Evolutionary conservation across 2,888 invertebrate species (phyloP), one percentile per base, ranked within the genome.

Genomic region (Lycocerus yunnanus): DNA sequence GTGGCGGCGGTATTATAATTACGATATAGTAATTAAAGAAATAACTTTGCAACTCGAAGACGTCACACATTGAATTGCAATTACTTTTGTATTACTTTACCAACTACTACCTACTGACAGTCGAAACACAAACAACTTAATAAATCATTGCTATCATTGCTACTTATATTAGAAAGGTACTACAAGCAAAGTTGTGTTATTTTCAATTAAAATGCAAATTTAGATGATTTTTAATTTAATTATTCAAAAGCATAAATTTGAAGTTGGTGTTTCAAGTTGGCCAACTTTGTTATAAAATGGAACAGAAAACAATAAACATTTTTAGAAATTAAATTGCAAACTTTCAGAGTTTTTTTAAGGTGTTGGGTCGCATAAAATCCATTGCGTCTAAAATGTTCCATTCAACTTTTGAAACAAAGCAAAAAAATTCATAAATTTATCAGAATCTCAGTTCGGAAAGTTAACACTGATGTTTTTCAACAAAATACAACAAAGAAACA

Each of bases 1-100:
- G 70, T 58, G 69, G 66, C 66, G 66, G 66, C 43, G n/a, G n/a
- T n/a, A n/a, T 69, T 63, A 60, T 67, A 73, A 73, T 73, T 73
- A 70, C 67, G 66, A 21, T 61, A 66, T 70, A 73, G n/a, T n/a
- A 73, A 73, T 73, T 70, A 73, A 73, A 73, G 66, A 73, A 73
- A 73, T 69, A 73, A 69, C 69, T 73, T 72, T 15, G 59, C 66
- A 27, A 73, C 59, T 69, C 73, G 66, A 59, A 73, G 16, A 13
- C 59, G 58, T 21, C 60, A 43, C 43, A 60, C 72, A 27, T 60
- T 21, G 68, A 68, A 68, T 72, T 72, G 43, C 68, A 68, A 68
- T 72, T 72, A 43, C 68, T 27, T 66, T 27, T 66, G 16, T 15
- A 27, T 27, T 27, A 27, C 3, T 27, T 27, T 13, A 4, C 13